phyloP scores from a whole-genome alignment of 2,797 vertebrate genomes.

The Nyctalus aviator region DNA sequence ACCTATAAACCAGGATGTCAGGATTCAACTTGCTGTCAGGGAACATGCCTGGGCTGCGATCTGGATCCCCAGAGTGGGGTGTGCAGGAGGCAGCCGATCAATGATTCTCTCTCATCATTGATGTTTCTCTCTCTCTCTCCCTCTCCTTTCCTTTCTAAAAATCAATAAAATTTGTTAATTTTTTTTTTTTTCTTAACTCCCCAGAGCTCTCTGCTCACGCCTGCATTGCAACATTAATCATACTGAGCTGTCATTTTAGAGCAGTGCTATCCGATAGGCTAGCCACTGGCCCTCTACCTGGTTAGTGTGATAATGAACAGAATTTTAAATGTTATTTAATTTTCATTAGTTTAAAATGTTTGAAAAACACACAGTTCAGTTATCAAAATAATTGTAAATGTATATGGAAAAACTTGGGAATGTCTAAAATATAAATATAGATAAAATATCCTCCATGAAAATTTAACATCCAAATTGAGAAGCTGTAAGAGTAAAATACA shows the following conservation, averaged over 20 bases:
- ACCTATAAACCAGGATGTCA: too few relatives aligned
- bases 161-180: too few relatives aligned
- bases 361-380: too few relatives aligned
- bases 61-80: too few relatives aligned
- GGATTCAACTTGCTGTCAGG: too few relatives aligned
- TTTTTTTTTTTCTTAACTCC: background rate
- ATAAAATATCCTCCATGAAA: background rate
- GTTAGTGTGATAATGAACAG: background rate
- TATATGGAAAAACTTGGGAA: background rate
- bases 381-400: background rate
- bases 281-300: background rate
- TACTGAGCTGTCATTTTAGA: background rate
- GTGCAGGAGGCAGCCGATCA: too few relatives aligned
- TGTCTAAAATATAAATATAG: background rate
- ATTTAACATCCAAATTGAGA: conserved; percentile 11
- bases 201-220: background rate
- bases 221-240: background rate
- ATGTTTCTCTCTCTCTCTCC: too few relatives aligned
- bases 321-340: conserved; percentile 1
- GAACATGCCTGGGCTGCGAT: too few relatives aligned
- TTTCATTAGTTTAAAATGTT: background rate
- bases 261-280: background rate
- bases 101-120: too few relatives aligned
- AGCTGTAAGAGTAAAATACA: background rate
- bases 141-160: too few relatives aligned